phyloP scores from a whole-genome alignment of 2,888 invertebrate genomes.

The Odontothrips loti region DNA sequence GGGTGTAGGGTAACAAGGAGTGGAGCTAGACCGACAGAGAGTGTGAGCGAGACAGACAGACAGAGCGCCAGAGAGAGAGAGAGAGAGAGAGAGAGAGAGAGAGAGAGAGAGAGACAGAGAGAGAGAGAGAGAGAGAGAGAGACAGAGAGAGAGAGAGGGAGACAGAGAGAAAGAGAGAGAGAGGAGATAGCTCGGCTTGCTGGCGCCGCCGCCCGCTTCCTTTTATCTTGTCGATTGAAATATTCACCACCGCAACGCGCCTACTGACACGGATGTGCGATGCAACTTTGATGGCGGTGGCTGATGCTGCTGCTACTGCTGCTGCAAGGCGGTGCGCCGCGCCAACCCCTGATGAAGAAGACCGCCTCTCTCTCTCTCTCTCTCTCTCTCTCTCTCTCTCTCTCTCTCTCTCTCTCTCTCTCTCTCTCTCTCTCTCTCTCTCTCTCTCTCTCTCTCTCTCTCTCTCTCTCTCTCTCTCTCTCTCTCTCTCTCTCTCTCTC shows the following conservation, averaged over 20 bases:
- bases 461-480: no score
- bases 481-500: no score
- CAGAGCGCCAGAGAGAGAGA: not conserved
- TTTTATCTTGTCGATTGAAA: conserved; percentile 25
- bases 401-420: no score
- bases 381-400: no score
- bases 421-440: no score
- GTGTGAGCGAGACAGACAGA: not conserved
- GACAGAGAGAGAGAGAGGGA: not conserved
- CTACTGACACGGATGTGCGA: not conserved
- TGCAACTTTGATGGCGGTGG: not conserved
- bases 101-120: not conserved
- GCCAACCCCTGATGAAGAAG: not conserved
- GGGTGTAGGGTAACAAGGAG: no score
- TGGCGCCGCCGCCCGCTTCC: not conserved
- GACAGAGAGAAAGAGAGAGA: not conserved
- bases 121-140: not conserved
- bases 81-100: not conserved
- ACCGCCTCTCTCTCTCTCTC: no score
- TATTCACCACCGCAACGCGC: not conserved
- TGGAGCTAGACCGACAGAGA: not conserved
- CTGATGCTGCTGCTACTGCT: not conserved
- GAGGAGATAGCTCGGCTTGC: not conserved
- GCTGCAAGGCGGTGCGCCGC: not conserved
- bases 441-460: no score